Conservation (phyloP, 2,113 vertebrate genomes). For the Elanoides forficatus region DNA sequence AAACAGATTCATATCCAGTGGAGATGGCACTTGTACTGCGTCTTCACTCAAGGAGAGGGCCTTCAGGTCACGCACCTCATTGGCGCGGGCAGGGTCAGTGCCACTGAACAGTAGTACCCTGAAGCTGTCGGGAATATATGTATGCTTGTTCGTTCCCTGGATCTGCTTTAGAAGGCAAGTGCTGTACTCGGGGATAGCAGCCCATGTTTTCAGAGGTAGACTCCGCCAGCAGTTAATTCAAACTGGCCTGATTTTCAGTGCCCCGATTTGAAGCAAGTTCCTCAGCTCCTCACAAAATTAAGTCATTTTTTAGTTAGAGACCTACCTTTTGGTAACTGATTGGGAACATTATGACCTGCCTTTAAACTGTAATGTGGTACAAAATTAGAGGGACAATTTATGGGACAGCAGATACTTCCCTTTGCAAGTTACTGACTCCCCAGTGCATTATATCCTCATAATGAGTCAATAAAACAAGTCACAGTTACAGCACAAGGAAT, state of each 20-base stretch:
- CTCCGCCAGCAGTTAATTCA: neutral
- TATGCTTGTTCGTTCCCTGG: neutral
- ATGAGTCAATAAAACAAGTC: conserved; percentile 69
- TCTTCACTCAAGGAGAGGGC: neutral
- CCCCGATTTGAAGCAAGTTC: neutral
- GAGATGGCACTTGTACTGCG: neutral
- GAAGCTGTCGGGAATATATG: neutral
- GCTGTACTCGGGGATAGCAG: neutral
- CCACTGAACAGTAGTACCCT: neutral
- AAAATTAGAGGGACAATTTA: conserved; percentile 40
- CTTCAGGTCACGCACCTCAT: neutral
- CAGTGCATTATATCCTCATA: conserved; percentile 32
- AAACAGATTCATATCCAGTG: neutral
- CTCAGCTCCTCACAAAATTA: neutral
- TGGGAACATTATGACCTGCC: conserved; percentile 25
- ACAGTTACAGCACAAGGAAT: neutral
- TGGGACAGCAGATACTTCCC: conserved; percentile 35
- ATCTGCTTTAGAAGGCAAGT: neutral
- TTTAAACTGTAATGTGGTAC: conserved; percentile 9
- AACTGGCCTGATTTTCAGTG: conserved; percentile 13
- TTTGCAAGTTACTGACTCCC: conserved; percentile 34
- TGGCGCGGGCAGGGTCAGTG: neutral
- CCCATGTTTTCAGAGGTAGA: neutral
- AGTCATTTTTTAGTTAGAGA: conserved; percentile 30
- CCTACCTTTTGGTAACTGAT: conserved; percentile 14